Base-by-base conservation (phyloP, 2,797 vertebrate genomes). In the Xerus rutilus region DNA sequence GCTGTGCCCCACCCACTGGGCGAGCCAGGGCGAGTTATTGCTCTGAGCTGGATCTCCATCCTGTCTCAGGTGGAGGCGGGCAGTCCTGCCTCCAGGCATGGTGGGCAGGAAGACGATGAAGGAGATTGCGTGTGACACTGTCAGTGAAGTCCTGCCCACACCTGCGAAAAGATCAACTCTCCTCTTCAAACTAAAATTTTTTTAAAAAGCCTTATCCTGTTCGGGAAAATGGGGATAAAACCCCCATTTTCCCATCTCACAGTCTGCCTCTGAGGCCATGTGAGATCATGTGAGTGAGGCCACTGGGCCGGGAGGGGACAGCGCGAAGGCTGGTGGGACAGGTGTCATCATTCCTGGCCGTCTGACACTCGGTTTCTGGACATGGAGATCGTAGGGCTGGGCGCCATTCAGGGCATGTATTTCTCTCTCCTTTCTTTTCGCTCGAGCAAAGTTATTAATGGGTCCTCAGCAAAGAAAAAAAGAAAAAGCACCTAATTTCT, bases 391-490 rank as follows among this genome's bases (percentile, higher is more conserved):
- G 1, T 3, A 12, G 72, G 39, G 2, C 15, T 59, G 12, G n/a
- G 28, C 59, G 86, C 17, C 0, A 10, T 35, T n/a, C 10, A 12
- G 32, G 47, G 3, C 69, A 49, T 1, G 2, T 2, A 2, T 45
- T 57, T 20, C 21, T 18, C 69, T 28, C 43, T 64, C n/a, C 52
- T 39, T 49, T 45, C 7, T 7, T 94, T 30, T 12, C 76, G 79
- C 49, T 20, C 20, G 43, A 95, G 77, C 67, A 47, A 67, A 89
- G 97, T 98, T 97, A 94, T 97, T 96, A 92, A 79, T 28, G 9
- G 25, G 92, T 30, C n/a, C 86, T 92, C 70, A n/a, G 90, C 84
- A 90, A 94, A 81, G 93, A 96, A 97, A 95, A 57, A 54, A 54
- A 54, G 18, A 54, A 12, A 47, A 10, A 47, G 1, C 6, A 10